Evolutionary conservation across 2,797 vertebrate species (phyloP).

Genomic region (Pitangus sulphuratus): DNA sequence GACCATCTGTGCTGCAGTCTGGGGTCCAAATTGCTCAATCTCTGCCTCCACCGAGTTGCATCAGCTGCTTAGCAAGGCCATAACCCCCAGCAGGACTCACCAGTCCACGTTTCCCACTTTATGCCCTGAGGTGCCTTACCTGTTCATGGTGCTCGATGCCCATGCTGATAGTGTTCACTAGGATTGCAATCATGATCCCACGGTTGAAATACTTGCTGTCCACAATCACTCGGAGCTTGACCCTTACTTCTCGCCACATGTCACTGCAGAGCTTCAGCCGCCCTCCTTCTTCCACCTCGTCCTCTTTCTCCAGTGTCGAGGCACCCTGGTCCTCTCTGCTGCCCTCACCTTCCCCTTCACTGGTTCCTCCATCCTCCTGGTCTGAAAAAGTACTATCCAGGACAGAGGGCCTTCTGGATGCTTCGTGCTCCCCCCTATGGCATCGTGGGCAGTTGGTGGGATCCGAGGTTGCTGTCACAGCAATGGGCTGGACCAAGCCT

Average conservation of each 20-base stretch:
- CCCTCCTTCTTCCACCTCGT: conserved; percentile 73
- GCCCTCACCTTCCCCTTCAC: conserved; percentile 43
- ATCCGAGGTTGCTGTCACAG: conserved; percentile 82
- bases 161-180: conserved; percentile 98
- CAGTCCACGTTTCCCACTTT: accelerated
- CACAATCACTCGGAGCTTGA: conserved; percentile 92
- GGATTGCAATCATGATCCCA: conserved; percentile 95
- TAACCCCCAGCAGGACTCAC: neutral
- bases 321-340: conserved; percentile 61
- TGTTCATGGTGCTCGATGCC: conserved; percentile 96
- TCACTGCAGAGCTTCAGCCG: conserved; percentile 74
- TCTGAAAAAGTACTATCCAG: conserved; percentile 61
- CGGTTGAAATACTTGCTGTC: conserved; percentile 98
- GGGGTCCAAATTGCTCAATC: neutral
- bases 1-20: neutral
- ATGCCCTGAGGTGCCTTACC: conserved; percentile 74
- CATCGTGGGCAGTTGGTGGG: conserved; percentile 85
- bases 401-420: conserved; percentile 57
- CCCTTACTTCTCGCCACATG: conserved; percentile 84
- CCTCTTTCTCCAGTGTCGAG: conserved; percentile 70
- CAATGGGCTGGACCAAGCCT: conserved; percentile 81
- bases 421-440: conserved; percentile 54
- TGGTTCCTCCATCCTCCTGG: conserved; percentile 49
- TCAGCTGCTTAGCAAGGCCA: neutral
- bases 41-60: neutral